These are phyloP conservation scores for Habrosyne pyritoides DNA, from an alignment of 2,888 invertebrate species.

Conservation along the genomic window DNA sequence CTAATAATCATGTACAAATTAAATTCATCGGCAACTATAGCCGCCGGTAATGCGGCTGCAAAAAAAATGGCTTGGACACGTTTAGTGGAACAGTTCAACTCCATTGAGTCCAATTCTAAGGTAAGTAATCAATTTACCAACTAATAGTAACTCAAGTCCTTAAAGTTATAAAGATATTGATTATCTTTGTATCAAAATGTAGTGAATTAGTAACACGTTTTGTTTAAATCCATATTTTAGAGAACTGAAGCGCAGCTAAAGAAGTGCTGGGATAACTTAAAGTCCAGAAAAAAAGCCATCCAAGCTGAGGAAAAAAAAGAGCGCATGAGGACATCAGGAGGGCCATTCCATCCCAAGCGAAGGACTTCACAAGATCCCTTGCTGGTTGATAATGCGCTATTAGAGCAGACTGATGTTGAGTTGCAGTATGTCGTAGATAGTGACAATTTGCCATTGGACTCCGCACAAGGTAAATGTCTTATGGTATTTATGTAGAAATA, in stretches of 20 bases:
- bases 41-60: background rate
- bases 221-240: background rate
- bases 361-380: background rate
- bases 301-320: background rate
- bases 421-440: background rate
- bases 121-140: background rate
- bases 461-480: background rate
- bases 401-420: background rate
- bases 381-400: background rate
- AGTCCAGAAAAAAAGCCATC: background rate
- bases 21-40: background rate
- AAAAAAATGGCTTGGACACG: background rate
- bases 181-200: background rate
- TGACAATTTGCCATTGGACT: background rate
- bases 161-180: no score
- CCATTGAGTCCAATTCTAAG: background rate
- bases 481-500: background rate
- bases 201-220: no score
- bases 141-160: no score
- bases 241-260: background rate
- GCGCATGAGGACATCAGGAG: background rate
- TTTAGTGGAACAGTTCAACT: background rate
- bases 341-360: background rate
- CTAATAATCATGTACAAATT: background rate
- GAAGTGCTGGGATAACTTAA: background rate